These are phyloP conservation scores for Halotydeus destructor DNA, from an alignment of 1,140 invertebrate genomes.

Conservation along the genomic window DNA sequence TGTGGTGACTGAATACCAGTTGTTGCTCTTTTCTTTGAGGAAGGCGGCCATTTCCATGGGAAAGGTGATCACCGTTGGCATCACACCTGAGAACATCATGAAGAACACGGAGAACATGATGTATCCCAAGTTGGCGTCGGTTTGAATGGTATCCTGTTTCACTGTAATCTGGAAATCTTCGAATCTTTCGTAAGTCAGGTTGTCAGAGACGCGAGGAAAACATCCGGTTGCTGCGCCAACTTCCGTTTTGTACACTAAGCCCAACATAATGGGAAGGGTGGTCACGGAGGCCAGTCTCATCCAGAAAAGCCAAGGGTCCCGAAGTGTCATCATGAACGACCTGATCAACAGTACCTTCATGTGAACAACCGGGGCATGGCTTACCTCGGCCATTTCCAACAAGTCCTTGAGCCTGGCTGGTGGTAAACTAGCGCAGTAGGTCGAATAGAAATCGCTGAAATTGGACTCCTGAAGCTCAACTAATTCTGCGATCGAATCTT, in stretches of 20 bases:
- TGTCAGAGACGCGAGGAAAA: conserved; percentile 8
- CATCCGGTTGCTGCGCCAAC: conserved; percentile 6
- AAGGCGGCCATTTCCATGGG: conserved; percentile 7
- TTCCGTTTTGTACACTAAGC: conserved; percentile 2
- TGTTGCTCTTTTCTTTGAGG: conserved; percentile 35
- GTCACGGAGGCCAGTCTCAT: conserved; percentile 7
- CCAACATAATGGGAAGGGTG: conserved; percentile 10
- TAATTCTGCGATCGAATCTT: background rate
- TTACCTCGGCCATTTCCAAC: conserved; percentile 1
- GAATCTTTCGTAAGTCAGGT: background rate
- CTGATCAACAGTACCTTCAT: conserved; percentile 9
- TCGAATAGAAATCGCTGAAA: conserved; percentile 20
- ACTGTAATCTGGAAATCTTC: conserved; percentile 1
- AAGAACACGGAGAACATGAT: conserved; percentile 7
- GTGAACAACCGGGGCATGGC: conserved; percentile 5
- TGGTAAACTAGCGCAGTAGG: conserved; percentile 21
- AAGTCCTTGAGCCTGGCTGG: background rate
- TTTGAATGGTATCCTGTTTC: conserved; percentile 9
- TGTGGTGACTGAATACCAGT: conserved; percentile 92
- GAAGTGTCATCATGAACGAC: conserved; percentile 3
- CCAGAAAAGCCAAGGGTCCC: conserved; percentile 10
- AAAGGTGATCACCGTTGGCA: conserved; percentile 8
- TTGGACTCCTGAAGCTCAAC: background rate
- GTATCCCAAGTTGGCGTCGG: conserved; percentile 44
- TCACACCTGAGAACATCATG: conserved; percentile 1